phyloP scores from a whole-genome alignment of 2,113 vertebrate species.

The Andinoacara biseriatus region DNA sequence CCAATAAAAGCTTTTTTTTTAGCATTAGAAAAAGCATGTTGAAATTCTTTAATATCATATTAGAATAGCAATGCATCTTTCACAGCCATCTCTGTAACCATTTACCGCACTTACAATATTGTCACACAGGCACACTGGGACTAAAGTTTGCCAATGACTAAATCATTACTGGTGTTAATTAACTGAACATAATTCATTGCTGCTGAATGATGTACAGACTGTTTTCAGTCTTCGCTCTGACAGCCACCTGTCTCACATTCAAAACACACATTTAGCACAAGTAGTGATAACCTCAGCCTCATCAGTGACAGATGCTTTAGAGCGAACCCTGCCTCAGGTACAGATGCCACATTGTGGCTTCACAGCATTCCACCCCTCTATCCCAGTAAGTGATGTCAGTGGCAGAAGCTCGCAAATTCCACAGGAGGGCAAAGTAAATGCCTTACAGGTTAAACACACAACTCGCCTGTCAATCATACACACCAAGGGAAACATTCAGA shows the following conservation, averaged over 20 bases:
- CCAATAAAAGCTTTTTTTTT: no score
- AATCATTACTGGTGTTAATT: background rate
- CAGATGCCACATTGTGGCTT: background rate
- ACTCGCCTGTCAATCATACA: background rate
- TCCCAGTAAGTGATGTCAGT: constrained; percentile 26
- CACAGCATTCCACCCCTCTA: background rate
- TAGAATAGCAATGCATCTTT: no score
- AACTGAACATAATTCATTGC: background rate
- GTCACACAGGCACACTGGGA: no score
- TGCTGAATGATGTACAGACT: background rate
- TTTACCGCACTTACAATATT: no score
- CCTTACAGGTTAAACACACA: constrained; percentile 30
- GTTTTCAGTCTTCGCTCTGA: background rate
- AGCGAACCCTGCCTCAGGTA: background rate
- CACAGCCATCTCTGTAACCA: no score
- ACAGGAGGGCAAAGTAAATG: background rate
- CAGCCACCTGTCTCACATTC: background rate
- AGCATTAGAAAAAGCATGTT: no score
- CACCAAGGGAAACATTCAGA: background rate
- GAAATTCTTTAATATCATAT: no score
- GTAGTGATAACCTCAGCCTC: background rate
- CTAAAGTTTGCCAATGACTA: no score
- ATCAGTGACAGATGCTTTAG: background rate
- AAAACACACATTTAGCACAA: background rate
- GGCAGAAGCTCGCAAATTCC: constrained; percentile 24